Evolutionary conservation across 2,888 invertebrate species (phyloP).

Genomic region (Cerastis leucographa): DNA sequence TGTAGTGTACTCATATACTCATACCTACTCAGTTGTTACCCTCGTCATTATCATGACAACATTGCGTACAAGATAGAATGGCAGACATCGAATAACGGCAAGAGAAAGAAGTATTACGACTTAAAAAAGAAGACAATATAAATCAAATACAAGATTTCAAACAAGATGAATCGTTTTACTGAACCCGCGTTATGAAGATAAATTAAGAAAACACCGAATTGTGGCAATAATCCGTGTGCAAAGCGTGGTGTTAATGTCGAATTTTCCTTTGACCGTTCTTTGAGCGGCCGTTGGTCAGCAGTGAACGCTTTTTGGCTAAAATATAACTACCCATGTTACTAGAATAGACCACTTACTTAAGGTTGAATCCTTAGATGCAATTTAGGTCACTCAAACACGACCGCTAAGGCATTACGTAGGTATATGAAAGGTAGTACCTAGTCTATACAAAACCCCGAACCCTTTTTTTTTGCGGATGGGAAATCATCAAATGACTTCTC

Average conservation of each 20-base stretch:
- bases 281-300: too few relatives aligned
- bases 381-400: too few relatives aligned
- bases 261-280: neutral
- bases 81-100: neutral
- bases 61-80: neutral
- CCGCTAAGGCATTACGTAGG: too few relatives aligned
- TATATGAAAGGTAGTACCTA: too few relatives aligned
- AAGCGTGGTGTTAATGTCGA: neutral
- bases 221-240: conserved; percentile 28
- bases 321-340: too few relatives aligned
- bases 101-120: neutral
- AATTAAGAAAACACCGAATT: neutral
- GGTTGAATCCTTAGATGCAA: too few relatives aligned
- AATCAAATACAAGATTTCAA: neutral
- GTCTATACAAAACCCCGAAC: too few relatives aligned
- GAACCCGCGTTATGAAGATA: neutral
- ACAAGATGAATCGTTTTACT: neutral
- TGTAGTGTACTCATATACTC: too few relatives aligned
- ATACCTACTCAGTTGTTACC: neutral
- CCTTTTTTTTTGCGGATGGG: too few relatives aligned
- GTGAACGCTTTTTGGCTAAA: too few relatives aligned
- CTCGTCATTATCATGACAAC: neutral
- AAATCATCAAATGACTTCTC: too few relatives aligned
- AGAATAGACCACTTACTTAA: too few relatives aligned
- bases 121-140: neutral